phyloP scores from a whole-genome alignment of 2,113 vertebrate genomes.

The Taurulus bubalis region DNA sequence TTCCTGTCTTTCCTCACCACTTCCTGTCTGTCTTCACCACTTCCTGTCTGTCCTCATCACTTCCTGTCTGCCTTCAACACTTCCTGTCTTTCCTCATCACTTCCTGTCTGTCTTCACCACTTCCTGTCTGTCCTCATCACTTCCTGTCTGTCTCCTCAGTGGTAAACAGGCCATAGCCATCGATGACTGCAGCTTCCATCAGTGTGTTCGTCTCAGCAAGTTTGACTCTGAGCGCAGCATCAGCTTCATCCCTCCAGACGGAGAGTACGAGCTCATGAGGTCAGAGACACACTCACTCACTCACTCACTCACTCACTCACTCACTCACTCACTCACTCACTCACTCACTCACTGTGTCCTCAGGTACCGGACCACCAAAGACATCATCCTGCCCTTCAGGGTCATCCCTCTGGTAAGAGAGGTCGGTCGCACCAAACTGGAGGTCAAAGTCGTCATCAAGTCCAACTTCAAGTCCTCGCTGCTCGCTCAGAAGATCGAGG shows the following conservation, averaged over 20 bases:
- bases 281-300: not conserved
- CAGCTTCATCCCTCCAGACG: conserved; percentile 25
- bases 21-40: no score
- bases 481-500: conserved; percentile 29
- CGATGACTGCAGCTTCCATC: conserved; percentile 27
- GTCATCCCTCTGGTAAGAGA: conserved; percentile 24
- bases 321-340: not conserved
- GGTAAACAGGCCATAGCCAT: conserved; percentile 16
- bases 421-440: conserved; percentile 11
- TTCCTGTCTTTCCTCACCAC: no score
- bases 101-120: no score
- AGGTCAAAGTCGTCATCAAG: conserved; percentile 29
- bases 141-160: not conserved
- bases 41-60: no score
- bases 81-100: no score
- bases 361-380: conserved; percentile 23
- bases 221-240: conserved; percentile 25
- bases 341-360: not conserved
- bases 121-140: no score
- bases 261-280: conserved; percentile 30
- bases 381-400: conserved; percentile 22
- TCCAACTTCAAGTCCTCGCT: conserved; percentile 29
- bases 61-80: no score
- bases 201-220: conserved; percentile 16
- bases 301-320: not conserved